Evolutionary conservation across 2,113 vertebrate genomes (phyloP).

Genomic region (Pipa parva): DNA sequence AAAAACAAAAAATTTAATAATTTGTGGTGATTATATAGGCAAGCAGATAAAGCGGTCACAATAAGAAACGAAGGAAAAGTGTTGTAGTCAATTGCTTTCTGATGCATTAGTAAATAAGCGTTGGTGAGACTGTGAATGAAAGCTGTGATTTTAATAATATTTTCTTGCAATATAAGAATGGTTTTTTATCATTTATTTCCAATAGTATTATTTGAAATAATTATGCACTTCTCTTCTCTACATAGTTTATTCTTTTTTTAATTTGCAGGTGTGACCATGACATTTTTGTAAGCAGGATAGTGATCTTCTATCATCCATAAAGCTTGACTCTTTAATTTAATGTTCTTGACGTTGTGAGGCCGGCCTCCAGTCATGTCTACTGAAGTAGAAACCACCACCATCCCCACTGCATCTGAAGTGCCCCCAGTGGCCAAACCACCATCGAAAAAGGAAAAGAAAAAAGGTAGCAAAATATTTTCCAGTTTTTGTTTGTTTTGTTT

Average conservation of each 20-base stretch:
- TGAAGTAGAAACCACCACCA: constrained; percentile 64
- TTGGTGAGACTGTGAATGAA: no score
- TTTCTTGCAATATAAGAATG: no score
- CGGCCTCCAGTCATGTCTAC: constrained; percentile 70
- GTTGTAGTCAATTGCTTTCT: no score
- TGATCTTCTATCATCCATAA: constrained; percentile 7
- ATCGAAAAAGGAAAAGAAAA: constrained; percentile 87
- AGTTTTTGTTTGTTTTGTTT: no score
- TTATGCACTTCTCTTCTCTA: neutral
- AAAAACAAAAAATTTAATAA: no score
- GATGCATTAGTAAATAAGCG: no score
- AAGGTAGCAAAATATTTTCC: constrained; percentile 62
- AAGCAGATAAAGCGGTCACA: no score
- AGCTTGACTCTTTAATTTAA: constrained; percentile 9
- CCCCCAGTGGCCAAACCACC: constrained; percentile 60
- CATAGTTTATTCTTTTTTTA: no score
- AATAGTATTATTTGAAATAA: neutral
- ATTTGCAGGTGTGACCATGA: constrained; percentile 15
- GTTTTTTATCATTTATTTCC: no score
- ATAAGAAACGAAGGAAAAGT: no score
- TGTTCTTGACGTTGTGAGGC: constrained; percentile 46
- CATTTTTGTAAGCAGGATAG: constrained; percentile 29
- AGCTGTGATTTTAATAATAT: no score
- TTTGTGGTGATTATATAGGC: no score
- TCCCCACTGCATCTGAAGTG: constrained; percentile 57